Evolutionary conservation across 2,113 vertebrate species (phyloP), one percentile per base, ranked within the genome.

Genomic region (Nansenia antarctica): DNA sequence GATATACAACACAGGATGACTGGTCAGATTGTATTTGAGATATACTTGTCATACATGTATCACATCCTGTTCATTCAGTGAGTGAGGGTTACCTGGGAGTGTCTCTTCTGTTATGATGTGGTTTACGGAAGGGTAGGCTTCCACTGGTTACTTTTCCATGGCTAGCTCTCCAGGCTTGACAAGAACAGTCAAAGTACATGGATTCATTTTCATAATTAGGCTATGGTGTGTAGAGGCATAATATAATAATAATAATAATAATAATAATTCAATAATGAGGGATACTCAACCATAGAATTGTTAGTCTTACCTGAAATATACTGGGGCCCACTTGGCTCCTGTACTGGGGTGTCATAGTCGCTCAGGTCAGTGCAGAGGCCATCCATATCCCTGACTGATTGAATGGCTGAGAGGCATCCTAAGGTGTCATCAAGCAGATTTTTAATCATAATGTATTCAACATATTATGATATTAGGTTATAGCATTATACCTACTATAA

Each of bases 51-150:
- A 47, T 18, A 47, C 42, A 47, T 15, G 14, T 47, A 15, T 27
- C 8, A 7, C 14, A 30, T 58, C 14, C 24, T 18, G 3, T 30
- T 57, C 2, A 12, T 57, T 57, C 24, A 42, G 7, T 2, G 3
- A 54, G 18, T 20, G 39, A 34, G 5, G 12, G 32, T 73, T 74
- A 92, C 91, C 88, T 85, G 67, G 32, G 57, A 20, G 53, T 45
- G 54, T 72, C 55, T 76, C 42, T 81, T 62, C 66, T 82, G 4
- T 60, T 71, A 5, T 3, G 24, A 15, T 22, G 66, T 18, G n/a
- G 2, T 69, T 81, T 78, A 29, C 4, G 3, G 2, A 6, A 35
- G 45, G 37, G 59, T 24, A 61, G n/a, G 60, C 47, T 63, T 62
- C 65, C 67, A 42, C 61, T 63, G 1, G 47, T 58, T 15, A 9